Base-by-base conservation (phyloP, 2,113 vertebrate species). In the Vidua chalybeata region DNA sequence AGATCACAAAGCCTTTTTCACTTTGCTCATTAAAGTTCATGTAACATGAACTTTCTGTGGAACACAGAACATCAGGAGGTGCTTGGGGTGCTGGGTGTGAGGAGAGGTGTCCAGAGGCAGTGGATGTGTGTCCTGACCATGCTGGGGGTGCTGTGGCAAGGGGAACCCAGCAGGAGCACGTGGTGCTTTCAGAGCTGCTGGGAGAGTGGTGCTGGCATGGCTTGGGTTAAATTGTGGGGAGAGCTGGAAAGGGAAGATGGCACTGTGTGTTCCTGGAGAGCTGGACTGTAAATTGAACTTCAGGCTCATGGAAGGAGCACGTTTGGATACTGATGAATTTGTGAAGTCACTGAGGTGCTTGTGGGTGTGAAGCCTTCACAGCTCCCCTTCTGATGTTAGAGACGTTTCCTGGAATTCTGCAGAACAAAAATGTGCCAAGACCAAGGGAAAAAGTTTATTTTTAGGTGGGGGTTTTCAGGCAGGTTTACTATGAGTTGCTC, bases 151-250 rank as follows among this genome's bases (percentile, higher is more conserved):
- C 87, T 52, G 59, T 17, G 31, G 59, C 30, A 1, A 11, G 26
- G 62, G 45, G 28, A 68, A 10, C 11, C 37, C 46, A 14, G 28
- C 19, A 12, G n/a, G 28, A 7, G 6, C 13, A 1, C 7, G 2
- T 13, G 55, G 3, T 49, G 45, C 0, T 18, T 10, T 1, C 33
- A 13, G 35, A 11, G 58, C 43, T 48, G 52, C 3, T 4, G 71
- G 46, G n/a, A 64, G 21, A 1, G n/a, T 0, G 39, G 28, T 6
- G 2, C 24, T n/a, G 23, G 33, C 15, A 2, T 1, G 17, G 37
- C 39, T 46, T 6, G 28, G 22, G 30, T 59, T 46, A 48, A 56
- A 51, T 1, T 10, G 49, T 11, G 51, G n/a, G 3, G 41, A 37
- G 48, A 73, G 27, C 27, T 68, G 72, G 9, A 7, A 28, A 58